Conservation (phyloP, 1,140 invertebrate genomes). For the Trichonephila clavata region DNA sequence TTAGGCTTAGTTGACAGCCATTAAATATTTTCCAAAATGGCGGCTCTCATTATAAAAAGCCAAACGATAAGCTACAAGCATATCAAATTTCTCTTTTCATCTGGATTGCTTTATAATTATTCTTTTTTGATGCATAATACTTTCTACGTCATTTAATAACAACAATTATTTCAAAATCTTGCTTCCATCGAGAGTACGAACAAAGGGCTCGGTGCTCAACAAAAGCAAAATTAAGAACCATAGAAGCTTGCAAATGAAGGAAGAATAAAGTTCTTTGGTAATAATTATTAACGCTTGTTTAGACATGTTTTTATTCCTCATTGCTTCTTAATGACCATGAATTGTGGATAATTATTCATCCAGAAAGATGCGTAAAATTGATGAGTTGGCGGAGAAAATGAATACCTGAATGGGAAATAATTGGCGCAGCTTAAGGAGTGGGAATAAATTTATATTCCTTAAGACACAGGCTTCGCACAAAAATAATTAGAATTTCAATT, state of each 20-base stretch:
- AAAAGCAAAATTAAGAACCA: neutral
- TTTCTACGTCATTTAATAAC: neutral
- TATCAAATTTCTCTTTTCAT: neutral
- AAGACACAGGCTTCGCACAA: neutral
- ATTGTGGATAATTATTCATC: neutral
- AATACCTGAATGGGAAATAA: neutral
- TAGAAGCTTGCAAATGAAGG: neutral
- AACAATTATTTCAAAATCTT: neutral
- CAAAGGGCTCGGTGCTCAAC: neutral
- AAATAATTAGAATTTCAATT: neutral
- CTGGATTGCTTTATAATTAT: neutral
- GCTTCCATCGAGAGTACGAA: neutral
- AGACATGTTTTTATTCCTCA: constrained; percentile 1
- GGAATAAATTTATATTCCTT: neutral
- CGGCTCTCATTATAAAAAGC: neutral
- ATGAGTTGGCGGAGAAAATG: neutral
- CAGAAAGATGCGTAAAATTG: neutral
- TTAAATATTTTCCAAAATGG: too few species aligned
- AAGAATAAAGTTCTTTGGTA: constrained; percentile 4
- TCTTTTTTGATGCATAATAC: neutral
- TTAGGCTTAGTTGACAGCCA: too few species aligned
- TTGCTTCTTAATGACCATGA: constrained; percentile 4
- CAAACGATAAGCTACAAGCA: neutral
- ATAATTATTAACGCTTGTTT: constrained; percentile 23
- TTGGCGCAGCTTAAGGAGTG: neutral